Evolutionary conservation across 2,113 vertebrate genomes (phyloP).

Genomic region (Suricata suricatta): DNA sequence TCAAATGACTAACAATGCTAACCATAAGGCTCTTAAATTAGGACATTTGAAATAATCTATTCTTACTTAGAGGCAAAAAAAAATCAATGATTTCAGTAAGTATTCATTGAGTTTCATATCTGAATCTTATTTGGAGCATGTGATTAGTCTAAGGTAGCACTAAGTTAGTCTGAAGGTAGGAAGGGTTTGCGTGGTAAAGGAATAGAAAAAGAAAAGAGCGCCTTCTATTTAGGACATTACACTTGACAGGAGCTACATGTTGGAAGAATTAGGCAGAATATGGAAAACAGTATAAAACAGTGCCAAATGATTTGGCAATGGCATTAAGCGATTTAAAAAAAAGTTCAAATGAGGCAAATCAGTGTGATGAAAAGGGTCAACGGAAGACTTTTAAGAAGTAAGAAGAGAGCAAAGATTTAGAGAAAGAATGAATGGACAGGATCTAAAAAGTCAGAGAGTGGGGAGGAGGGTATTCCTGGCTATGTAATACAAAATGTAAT

Average conservation of each 20-base stretch:
- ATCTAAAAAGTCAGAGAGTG: background rate
- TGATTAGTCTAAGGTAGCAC: background rate
- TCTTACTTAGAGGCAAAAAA: background rate
- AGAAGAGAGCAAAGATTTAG: background rate
- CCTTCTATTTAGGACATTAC: background rate
- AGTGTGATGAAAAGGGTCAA: background rate
- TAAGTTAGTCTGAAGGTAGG: background rate
- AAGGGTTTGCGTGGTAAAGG: background rate
- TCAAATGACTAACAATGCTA: background rate
- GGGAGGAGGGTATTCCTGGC: background rate
- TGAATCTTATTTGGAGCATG: background rate
- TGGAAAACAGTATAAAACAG: background rate
- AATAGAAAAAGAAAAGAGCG: background rate
- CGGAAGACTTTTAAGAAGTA: background rate
- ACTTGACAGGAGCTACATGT: background rate
- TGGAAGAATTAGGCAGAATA: background rate
- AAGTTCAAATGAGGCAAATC: conserved; percentile 29
- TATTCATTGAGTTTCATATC: background rate
- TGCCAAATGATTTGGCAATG: background rate
- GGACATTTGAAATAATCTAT: background rate
- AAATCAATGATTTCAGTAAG: background rate
- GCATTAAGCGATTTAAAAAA: background rate
- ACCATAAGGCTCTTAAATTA: background rate
- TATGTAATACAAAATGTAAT: background rate
- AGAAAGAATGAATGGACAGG: background rate